Conservation (phyloP, 2,888 invertebrate genomes). For the Ectobius pallidus region DNA sequence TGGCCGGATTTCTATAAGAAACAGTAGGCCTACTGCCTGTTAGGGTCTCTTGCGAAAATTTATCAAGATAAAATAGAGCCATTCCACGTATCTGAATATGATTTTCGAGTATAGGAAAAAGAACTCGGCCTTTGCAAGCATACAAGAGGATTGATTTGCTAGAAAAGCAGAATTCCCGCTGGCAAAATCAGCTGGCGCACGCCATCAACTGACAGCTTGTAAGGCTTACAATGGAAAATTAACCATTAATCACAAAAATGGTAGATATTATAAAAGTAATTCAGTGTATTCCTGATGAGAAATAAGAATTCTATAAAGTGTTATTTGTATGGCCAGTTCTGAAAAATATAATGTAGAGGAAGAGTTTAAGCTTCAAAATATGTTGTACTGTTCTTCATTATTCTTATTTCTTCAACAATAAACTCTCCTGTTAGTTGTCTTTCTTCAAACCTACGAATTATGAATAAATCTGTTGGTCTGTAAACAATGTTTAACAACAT, state of each 20-base stretch:
- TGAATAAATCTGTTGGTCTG: not conserved
- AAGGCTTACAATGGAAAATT: not conserved
- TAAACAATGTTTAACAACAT: not conserved
- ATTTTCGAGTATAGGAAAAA: constrained; percentile 17
- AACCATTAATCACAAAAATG: not conserved
- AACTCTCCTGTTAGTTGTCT: too few species aligned
- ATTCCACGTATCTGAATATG: constrained; percentile 14
- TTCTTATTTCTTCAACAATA: too few species aligned
- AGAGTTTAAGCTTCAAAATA: not conserved
- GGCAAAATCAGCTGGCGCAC: not conserved
- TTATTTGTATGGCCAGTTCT: not conserved
- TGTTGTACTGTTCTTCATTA: not conserved
- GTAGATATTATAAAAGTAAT: not conserved
- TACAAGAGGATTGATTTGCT: constrained; percentile 16
- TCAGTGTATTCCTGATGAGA: not conserved
- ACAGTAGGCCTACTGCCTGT: constrained; percentile 15
- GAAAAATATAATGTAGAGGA: constrained; percentile 5
- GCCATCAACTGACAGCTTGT: not conserved
- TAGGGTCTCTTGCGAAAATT: not conserved
- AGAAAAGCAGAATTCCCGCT: constrained; percentile 14
- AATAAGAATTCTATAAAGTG: not conserved
- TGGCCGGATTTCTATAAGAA: constrained; percentile 5
- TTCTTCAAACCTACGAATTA: too few species aligned
- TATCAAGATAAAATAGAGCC: not conserved
- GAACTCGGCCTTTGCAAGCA: constrained; percentile 15